Evolutionary conservation across 2,113 vertebrate genomes (phyloP).

Genomic region (Probosciger aterrimus): DNA sequence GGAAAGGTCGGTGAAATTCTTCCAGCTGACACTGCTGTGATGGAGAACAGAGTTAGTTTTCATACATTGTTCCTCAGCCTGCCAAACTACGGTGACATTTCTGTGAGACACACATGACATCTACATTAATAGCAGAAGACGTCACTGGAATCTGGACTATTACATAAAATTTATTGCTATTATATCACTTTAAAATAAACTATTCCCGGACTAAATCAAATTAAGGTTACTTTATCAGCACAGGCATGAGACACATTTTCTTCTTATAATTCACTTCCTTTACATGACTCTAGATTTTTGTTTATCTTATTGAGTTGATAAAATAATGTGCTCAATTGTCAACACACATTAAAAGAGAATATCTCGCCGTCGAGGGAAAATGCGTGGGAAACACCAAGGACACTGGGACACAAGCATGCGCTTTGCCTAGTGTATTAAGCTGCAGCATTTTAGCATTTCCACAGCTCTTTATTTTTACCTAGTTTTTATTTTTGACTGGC

Average conservation of each 20-base stretch:
- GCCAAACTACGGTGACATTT: neutral
- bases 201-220: neutral
- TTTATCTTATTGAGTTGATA: slow-evolving; percentile 59
- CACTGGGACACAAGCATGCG: neutral
- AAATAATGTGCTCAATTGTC: slow-evolving; percentile 33
- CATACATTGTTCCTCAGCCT: neutral
- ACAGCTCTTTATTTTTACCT: neutral
- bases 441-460: neutral
- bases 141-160: neutral
- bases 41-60: neutral
- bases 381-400: slow-evolving; percentile 4
- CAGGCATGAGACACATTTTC: neutral
- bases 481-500: neutral
- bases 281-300: slow-evolving; percentile 60
- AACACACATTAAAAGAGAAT: slow-evolving; percentile 61
- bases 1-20: neutral
- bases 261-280: slow-evolving; percentile 6
- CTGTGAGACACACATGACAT: neutral
- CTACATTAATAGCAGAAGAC: neutral
- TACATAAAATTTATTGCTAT: neutral
- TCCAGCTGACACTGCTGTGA: neutral
- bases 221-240: neutral
- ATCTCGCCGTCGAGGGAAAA: slow-evolving; percentile 25
- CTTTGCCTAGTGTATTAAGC: neutral
- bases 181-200: neutral